These are phyloP conservation scores for Mesaphorura yosii DNA, from an alignment of 1,140 invertebrate genomes.

Conservation along the genomic window DNA sequence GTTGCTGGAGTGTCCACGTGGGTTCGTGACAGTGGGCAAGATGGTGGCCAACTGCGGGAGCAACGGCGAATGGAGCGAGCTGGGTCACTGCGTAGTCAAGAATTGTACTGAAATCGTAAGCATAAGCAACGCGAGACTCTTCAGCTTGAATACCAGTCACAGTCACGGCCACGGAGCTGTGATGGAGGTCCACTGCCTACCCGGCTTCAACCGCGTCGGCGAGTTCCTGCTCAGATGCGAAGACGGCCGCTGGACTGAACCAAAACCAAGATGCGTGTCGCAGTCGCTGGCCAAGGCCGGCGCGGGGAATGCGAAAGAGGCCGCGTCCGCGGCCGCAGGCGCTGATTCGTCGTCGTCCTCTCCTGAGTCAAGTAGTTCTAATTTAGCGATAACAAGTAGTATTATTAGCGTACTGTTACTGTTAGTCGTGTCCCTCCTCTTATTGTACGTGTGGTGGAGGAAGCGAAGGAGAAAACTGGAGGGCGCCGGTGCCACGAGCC, in stretches of 20 bases:
- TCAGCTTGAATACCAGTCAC: conserved; percentile 70
- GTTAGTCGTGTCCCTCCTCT: too few relatives aligned
- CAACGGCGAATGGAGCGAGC: conserved; percentile 77
- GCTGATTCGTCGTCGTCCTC: too few relatives aligned
- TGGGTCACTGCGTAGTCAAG: conserved; percentile 45
- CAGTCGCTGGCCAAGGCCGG: too few relatives aligned
- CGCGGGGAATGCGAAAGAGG: too few relatives aligned
- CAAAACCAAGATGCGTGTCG: too few relatives aligned
- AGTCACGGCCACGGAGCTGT: conserved; percentile 65
- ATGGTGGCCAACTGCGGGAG: conserved; percentile 68
- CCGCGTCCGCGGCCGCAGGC: too few relatives aligned
- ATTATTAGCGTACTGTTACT: too few relatives aligned
- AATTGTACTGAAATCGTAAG: conserved; percentile 1
- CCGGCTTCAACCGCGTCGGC: conserved; percentile 66
- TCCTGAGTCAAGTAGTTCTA: too few relatives aligned
- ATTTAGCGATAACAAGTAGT: too few relatives aligned
- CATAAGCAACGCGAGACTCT: conserved; percentile 60
- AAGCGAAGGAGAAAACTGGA: too few relatives aligned
- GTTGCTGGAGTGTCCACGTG: conserved; percentile 28
- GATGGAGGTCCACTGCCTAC: conserved; percentile 77
- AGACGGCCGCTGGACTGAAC: conserved; percentile 30
- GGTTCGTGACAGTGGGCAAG: conserved; percentile 43
- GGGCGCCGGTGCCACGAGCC: too few relatives aligned
- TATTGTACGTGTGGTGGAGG: too few relatives aligned
- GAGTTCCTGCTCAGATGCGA: conserved; percentile 32